Evolutionary conservation across 2,888 invertebrate species (phyloP), one percentile per base, ranked within the genome.

Genomic region (Podabrus alpinus): DNA sequence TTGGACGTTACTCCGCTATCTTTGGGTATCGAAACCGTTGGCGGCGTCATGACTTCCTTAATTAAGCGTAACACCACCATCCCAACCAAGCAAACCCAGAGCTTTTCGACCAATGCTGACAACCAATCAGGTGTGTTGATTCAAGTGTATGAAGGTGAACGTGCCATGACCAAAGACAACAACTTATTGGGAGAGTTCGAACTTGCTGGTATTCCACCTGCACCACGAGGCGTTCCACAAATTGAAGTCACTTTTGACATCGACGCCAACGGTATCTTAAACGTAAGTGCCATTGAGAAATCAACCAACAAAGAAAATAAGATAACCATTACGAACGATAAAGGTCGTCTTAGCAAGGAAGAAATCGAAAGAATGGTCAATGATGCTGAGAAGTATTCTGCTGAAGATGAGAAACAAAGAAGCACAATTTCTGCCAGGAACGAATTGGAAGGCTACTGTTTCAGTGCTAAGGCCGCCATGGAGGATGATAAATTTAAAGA

Each of bases 71-170:
- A 99, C 86, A 99, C 99, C 2, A 99, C 99, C 69, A 99, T 99
- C 85, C 99, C 2, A 98, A 21, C 98, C 0, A 98, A 99, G 89
- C 99, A 99, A 89, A 95, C 96, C 81, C 99, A 99, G 89, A 97
- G 99, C 4, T 99, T 99, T 89, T 98, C 98, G 0, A 99, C 99
- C 72, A 99, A 99, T 1, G 98, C 98, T 68, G 99, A 99, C 89
- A 99, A 99, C 0, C 99, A 99, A 86, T 99, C 99, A 3, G 98
- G 98, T 87, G 99, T 99, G 1, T 98, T 99, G 89, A 99, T 99
- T 88, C 99, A 99, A 88, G 99, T 99, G 2, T 95, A 95, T n/a
- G n/a, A n/a, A n/a, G n/a, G n/a, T n/a, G n/a, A n/a, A n/a, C n/a
- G n/a, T n/a, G n/a, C n/a, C n/a, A 88, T 99, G 98, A 99, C 99